Percentiles rank a stretch among this genome's conserved stretches.
phyloP scores from a whole-genome alignment of 2,888 invertebrate genomes.

The Zele albiditarsus region DNA sequence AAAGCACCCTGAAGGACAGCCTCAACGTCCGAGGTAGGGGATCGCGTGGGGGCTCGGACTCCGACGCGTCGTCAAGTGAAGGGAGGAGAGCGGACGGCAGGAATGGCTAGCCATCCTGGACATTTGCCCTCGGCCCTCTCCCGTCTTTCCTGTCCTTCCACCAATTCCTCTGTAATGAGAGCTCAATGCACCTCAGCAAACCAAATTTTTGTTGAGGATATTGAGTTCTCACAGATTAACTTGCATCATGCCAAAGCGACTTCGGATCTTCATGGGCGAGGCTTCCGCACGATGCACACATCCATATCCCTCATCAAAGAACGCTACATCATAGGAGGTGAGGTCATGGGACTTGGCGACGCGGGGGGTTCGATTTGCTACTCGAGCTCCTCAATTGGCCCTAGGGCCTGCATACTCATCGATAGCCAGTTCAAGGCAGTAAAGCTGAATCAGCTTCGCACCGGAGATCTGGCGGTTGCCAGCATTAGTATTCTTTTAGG shows the following conservation, averaged over 20 bases:
- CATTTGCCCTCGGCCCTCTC: too few relatives aligned
- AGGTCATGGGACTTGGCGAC: constrained; percentile 15
- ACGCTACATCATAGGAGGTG: constrained; percentile 33
- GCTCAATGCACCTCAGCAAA: too few relatives aligned
- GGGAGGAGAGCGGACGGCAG: too few relatives aligned
- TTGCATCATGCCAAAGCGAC: constrained; percentile 43
- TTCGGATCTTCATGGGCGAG: constrained; percentile 30
- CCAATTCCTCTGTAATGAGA: too few relatives aligned
- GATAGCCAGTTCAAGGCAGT: constrained; percentile 16
- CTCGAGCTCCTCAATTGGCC: constrained; percentile 9
- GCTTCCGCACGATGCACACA: constrained; percentile 37
- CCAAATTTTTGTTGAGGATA: neutral
- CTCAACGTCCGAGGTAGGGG: too few relatives aligned
- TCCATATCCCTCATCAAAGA: constrained; percentile 40
- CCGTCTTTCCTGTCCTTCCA: too few relatives aligned
- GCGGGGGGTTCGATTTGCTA: neutral
- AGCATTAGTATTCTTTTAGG: constrained; percentile 12
- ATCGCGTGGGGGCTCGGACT: too few relatives aligned
- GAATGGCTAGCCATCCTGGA: too few relatives aligned
- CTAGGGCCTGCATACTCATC: constrained; percentile 34
- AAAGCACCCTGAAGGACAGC: too few relatives aligned
- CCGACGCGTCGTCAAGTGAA: too few relatives aligned
- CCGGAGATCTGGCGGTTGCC: constrained; percentile 31
- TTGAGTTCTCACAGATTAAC: constrained; percentile 37
- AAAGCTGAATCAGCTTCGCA: constrained; percentile 28